Evolutionary conservation across 2,797 vertebrate genomes (phyloP).

Genomic region (Zalophus californianus): DNA sequence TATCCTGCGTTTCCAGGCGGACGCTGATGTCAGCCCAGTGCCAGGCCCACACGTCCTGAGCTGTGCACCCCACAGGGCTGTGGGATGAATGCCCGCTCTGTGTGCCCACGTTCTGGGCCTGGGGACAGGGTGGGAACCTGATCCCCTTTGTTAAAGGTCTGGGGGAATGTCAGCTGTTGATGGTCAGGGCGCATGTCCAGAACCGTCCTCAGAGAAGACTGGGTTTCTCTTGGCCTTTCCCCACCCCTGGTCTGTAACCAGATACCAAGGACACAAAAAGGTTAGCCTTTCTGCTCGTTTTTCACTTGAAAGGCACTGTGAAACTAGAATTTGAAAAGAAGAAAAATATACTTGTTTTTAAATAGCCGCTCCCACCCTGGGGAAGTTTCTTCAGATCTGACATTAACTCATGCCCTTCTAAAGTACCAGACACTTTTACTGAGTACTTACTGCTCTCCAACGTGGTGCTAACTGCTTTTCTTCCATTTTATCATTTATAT

Average conservation of each 20-base stretch:
- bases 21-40: background rate
- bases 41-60: background rate
- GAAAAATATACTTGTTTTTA: background rate
- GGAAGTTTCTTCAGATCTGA: background rate
- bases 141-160: background rate
- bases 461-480: fast-evolving
- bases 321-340: background rate
- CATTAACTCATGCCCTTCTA: fast-evolving
- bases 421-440: fast-evolving
- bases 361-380: background rate
- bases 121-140: background rate
- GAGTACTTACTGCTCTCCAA: fast-evolving
- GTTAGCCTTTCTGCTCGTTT: background rate
- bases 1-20: fast-evolving
- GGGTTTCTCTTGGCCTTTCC: background rate
- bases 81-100: background rate
- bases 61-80: fast-evolving
- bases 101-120: too few relatives aligned
- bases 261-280: background rate
- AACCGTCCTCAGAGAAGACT: fast-evolving
- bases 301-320: background rate
- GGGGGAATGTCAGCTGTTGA: too few relatives aligned
- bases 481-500: fast-evolving
- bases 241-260: background rate
- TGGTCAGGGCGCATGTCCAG: fast-evolving